Evolutionary conservation across 2,113 vertebrate genomes (phyloP).

Genomic region (Channa maculata): DNA sequence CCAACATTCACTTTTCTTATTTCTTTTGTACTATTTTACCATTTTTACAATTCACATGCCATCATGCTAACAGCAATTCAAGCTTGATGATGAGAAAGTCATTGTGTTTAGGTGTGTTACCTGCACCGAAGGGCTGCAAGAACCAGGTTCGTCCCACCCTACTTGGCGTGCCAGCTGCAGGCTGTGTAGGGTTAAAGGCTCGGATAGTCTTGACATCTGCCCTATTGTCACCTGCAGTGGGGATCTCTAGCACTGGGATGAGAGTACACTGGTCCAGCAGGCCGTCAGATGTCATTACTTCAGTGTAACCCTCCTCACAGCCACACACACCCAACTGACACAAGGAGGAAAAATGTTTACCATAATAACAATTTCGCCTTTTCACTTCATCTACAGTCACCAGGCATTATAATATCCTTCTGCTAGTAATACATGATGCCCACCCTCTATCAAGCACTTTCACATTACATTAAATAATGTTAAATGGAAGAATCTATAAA

Average conservation of each 20-base stretch:
- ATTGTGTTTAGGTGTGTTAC: conserved; percentile 18
- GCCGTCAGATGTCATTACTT: conserved; percentile 94
- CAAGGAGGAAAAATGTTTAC: background rate
- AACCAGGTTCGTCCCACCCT: conserved; percentile 93
- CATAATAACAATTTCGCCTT: background rate
- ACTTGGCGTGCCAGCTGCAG: conserved; percentile 86
- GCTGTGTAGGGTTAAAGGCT: conserved; percentile 91
- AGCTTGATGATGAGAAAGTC: background rate
- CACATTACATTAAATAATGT: too few species aligned
- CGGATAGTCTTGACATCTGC: conserved; percentile 96
- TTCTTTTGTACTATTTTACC: background rate
- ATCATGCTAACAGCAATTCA: background rate
- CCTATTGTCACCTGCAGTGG: conserved; percentile 90
- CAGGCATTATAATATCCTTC: background rate
- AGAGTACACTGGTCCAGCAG: conserved; percentile 93
- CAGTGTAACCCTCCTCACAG: conserved; percentile 96
- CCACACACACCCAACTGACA: conserved; percentile 89
- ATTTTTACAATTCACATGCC: background rate
- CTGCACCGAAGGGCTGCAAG: conserved; percentile 93
- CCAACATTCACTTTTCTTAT: background rate
- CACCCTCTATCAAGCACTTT: too few species aligned
- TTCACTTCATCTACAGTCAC: background rate
- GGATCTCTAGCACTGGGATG: conserved; percentile 94
- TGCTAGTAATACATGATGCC: background rate
- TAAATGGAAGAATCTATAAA: too few species aligned